These are phyloP conservation scores for Macrostomum lignano DNA, from an alignment of 1,140 invertebrate genomes.

Conservation along the genomic window DNA sequence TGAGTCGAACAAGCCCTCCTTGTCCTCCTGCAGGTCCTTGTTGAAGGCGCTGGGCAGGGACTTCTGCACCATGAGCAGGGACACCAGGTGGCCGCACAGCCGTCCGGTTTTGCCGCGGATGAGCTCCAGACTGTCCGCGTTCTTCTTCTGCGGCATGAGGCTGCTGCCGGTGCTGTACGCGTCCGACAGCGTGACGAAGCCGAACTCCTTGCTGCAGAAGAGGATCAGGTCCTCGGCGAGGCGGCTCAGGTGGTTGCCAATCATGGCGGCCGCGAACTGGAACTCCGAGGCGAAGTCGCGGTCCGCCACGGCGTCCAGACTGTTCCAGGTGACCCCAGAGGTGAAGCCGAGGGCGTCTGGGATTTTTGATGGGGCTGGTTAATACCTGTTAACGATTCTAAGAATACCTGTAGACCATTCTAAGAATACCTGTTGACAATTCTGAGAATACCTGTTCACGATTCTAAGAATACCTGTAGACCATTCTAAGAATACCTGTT, in stretches of 20 bases:
- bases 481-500: too few relatives aligned
- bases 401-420: too few relatives aligned
- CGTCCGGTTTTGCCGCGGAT: conserved; percentile 37
- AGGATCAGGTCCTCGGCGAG: conserved; percentile 51
- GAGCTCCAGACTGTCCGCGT: conserved; percentile 51
- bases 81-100: conserved; percentile 27
- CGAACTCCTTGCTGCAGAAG: conserved; percentile 45
- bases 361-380: too few relatives aligned
- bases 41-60: too few relatives aligned
- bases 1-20: too few relatives aligned
- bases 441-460: too few relatives aligned
- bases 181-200: conserved; percentile 41
- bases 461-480: too few relatives aligned
- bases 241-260: conserved; percentile 37
- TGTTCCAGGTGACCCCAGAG: conserved; percentile 39
- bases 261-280: conserved; percentile 29
- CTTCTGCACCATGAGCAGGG: too few relatives aligned
- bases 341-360: too few relatives aligned
- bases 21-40: too few relatives aligned
- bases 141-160: conserved; percentile 57
- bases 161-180: conserved; percentile 48
- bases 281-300: conserved; percentile 38
- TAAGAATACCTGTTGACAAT: too few relatives aligned
- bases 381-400: too few relatives aligned
- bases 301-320: conserved; percentile 40